Percentiles rank a stretch among this genome's conserved stretches.
These are phyloP conservation scores for Blennius ocellaris DNA, from an alignment of 2,113 vertebrate genomes.

Conservation along the genomic window DNA sequence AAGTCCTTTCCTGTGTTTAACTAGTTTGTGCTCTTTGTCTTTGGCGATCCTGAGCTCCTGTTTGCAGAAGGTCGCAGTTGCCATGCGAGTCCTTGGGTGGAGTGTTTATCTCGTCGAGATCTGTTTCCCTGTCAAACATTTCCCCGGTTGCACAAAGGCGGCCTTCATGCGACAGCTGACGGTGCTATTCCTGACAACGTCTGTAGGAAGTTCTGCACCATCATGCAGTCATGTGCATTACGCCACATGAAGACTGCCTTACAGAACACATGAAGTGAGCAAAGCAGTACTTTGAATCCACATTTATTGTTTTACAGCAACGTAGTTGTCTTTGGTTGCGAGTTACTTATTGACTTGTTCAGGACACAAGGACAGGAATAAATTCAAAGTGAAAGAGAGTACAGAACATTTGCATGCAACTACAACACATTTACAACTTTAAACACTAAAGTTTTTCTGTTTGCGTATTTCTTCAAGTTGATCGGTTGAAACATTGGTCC, in stretches of 20 bases:
- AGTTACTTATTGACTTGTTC: too few species aligned
- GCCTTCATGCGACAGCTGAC: conserved; percentile 26
- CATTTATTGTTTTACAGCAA: conserved; percentile 4
- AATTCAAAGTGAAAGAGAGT: too few species aligned
- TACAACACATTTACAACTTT: too few species aligned
- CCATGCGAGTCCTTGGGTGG: conserved; percentile 25
- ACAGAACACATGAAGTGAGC: neutral
- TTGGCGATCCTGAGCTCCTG: conserved; percentile 20
- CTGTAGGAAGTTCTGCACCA: conserved; percentile 9
- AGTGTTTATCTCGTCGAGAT: conserved; percentile 30
- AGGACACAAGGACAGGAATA: too few species aligned
- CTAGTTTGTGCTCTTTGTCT: conserved; percentile 20
- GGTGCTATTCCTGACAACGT: conserved; percentile 12
- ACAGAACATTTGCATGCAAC: too few species aligned
- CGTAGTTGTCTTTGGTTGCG: neutral
- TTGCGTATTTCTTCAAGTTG: too few species aligned
- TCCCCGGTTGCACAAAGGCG: conserved; percentile 26
- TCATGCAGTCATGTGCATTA: conserved; percentile 6
- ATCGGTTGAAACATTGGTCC: too few species aligned
- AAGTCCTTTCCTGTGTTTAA: conserved; percentile 20
- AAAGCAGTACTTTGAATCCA: neutral
- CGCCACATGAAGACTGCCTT: too few species aligned
- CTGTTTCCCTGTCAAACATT: conserved; percentile 44
- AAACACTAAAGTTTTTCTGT: too few species aligned
- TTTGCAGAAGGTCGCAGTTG: conserved; percentile 26